Conservation (phyloP, 2,888 invertebrate species). For the Aphelenchoides bicaudatus region DNA sequence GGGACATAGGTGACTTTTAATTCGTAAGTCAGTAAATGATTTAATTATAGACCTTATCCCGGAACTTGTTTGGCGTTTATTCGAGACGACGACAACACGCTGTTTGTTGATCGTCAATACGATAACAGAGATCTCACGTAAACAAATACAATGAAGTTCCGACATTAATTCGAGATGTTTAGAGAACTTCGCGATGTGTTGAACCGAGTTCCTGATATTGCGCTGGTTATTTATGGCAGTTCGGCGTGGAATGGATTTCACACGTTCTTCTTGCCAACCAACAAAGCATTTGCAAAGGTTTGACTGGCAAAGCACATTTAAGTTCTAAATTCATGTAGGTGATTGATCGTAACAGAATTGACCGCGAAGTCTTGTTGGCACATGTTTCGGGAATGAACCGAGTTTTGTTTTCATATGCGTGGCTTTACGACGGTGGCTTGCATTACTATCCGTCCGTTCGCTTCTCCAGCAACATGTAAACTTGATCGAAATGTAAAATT, state of each 20-base stretch:
- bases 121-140: conserved; percentile 58
- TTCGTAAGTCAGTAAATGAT: conserved; percentile 20
- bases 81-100: conserved; percentile 48
- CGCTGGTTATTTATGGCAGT: conserved; percentile 55
- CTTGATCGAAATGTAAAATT: no score
- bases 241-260: conserved; percentile 58
- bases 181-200: conserved; percentile 59
- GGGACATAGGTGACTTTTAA: conserved; percentile 57
- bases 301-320: neutral
- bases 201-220: conserved; percentile 58
- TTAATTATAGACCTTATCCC: conserved; percentile 39
- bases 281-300: conserved; percentile 58
- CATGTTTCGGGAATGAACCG: conserved; percentile 59
- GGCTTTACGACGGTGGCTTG: conserved; percentile 60
- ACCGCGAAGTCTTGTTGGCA: conserved; percentile 58
- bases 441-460: conserved; percentile 58
- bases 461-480: conserved; percentile 59
- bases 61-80: conserved; percentile 58
- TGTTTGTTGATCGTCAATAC: conserved; percentile 57
- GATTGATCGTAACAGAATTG: conserved; percentile 55
- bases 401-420: conserved; percentile 60
- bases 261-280: conserved; percentile 60
- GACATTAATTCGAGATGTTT: conserved; percentile 20
- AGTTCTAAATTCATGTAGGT: conserved; percentile 32
- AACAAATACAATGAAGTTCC: conserved; percentile 20